Base-by-base conservation (phyloP, 2,888 invertebrate genomes). In the Vesta saturnalis region DNA sequence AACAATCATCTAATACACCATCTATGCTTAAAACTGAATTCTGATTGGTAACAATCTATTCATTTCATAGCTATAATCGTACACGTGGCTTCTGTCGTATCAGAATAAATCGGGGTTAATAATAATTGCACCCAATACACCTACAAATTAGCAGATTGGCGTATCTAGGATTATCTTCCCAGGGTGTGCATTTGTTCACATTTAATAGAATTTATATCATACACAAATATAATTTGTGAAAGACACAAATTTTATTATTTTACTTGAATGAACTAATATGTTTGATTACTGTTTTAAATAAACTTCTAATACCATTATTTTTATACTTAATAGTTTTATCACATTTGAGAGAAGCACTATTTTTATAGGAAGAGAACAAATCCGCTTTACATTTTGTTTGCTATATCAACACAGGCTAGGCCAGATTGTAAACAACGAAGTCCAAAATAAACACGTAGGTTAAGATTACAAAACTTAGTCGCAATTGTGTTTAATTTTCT, bases 41-140 rank as follows among this genome's bases (percentile, higher is more conserved):
- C n/a, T n/a, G n/a, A n/a, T n/a, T n/a, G n/a, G n/a, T n/a, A n/a
- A n/a, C n/a, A 39, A n/a, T 6, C 39, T 23, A 8, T 23, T 23
- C 8, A 23, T 5, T 23, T 5, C 8, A 3, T 23, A 10, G n/a
- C 8, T 39, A 39, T 39, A 39, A 39, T 39, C 39, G 12, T 8
- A 39, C 39, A 39, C 39, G 39, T 39, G 39, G 12, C 39, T 2
- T n/a, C n/a, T n/a, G 8, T 23, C 23, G 23, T 8, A 8, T 23
- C 8, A 5, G 39, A 2, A 8, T 39, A 39, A 39, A 39, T 39
- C 39, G 39, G 39, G n/a, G 39, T 39, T 12, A 39, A 39, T 39
- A 39, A 39, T 39, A 39, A 39, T 39, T 39, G n/a, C 39, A 39
- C 39, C 39, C 39, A 39, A 39, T 39, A 39, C 39, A 39, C 39